Conservation (phyloP, 2,113 vertebrate genomes). For the Gobio gobio region DNA sequence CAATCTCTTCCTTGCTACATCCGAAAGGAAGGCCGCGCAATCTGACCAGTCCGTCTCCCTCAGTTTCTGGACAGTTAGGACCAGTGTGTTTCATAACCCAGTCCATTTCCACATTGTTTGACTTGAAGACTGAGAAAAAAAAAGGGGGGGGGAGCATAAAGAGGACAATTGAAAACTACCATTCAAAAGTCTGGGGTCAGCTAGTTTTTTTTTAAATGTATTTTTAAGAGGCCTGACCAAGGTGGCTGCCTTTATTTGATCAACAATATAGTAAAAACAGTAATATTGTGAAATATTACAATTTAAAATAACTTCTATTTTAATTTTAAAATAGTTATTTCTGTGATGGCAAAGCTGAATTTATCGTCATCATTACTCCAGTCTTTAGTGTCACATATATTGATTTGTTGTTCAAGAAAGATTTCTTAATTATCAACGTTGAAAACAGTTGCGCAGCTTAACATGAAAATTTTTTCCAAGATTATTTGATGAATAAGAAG, state of each 20-base stretch:
- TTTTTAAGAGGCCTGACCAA: background rate
- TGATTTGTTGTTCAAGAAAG: no score
- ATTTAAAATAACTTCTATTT: background rate
- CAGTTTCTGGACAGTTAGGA: conserved; percentile 95
- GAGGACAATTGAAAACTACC: background rate
- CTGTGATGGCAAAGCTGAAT: background rate
- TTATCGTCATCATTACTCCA: background rate
- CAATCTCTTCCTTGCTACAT: conserved; percentile 99
- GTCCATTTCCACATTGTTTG: conserved; percentile 99
- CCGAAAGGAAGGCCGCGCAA: conserved; percentile 98
- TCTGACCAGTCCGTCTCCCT: conserved; percentile 95
- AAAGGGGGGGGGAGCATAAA: no score
- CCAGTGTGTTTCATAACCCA: conserved; percentile 99
- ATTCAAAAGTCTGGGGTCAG: background rate
- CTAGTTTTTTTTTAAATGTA: no score
- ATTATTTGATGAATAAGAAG: no score
- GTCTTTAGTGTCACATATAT: background rate
- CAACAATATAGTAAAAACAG: no score
- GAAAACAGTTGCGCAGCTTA: no score
- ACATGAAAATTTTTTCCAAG: no score
- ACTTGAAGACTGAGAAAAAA: conserved; percentile 91
- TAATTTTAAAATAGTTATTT: background rate
- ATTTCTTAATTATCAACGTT: no score
- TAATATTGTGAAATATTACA: background rate
- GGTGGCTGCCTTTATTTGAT: background rate